Evolutionary conservation across 2,888 invertebrate genomes (phyloP), one percentile per base, ranked within the genome.

Genomic region (Agrypnus murinus): DNA sequence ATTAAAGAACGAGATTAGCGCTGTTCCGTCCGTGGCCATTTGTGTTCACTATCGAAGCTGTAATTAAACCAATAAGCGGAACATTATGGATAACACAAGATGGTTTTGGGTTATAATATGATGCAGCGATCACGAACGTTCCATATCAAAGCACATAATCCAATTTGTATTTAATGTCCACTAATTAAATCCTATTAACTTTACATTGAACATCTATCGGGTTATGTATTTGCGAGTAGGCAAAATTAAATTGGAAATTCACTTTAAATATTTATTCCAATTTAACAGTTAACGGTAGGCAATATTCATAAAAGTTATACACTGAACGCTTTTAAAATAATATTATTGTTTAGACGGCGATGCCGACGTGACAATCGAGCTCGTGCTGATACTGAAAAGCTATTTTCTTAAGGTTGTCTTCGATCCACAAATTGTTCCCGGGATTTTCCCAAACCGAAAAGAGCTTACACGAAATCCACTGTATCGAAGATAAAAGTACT

Each of bases 1-100:
- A 53, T 53, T 53, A 53, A 53, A 53, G 53, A 34, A 32, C 53
- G 15, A 53, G 53, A 53, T 53, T 53, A 53, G 12, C 12, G 53
- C 34, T n/a, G 48, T 31, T n/a, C 31, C 43, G 40, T 4, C 40
- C 40, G 3, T 12, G 40, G 40, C 12, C 12, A 48, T 19, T 48
- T 19, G 48, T 31, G 43, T 43, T 48, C 25, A 19, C 25, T 25
- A 48, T 48, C 5, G 25, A 48, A 25, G 15, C 12, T 48, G 25
- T 48, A 48, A 48, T 48, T 31, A 25, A 48, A 48, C 48, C 31
- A 48, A 48, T 48, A 25, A 48, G 31, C 46, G 46, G 14, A 10
- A 12, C 12, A 12, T 12, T 10, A 40, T 40, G 40, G n/a, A 40
- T 12, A n/a, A 12, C 17, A 25, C 12, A 46, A 46, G 48, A 48